Percentiles rank a stretch among this genome's conserved stretches.
Evolutionary conservation across 1,140 invertebrate species (phyloP).

Genomic region (Drosophila nebulosa): DNA sequence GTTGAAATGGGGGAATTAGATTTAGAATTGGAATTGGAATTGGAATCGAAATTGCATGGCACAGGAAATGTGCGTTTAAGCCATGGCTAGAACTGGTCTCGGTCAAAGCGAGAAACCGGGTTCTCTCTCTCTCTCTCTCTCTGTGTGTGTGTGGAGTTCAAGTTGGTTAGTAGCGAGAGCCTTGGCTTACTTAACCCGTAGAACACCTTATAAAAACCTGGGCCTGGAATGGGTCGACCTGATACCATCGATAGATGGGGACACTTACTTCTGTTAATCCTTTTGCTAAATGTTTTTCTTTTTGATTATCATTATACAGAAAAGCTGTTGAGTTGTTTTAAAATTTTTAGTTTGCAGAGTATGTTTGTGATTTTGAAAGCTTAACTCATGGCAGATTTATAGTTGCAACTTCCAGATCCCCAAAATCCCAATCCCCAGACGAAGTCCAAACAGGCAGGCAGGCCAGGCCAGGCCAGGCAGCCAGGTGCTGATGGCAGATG

Average conservation of each 20-base stretch:
- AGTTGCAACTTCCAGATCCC: neutral
- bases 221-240: too few relatives aligned
- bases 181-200: too few relatives aligned
- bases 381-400: neutral
- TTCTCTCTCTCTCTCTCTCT: too few relatives aligned
- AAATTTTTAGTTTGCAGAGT: neutral
- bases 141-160: too few relatives aligned
- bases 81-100: neutral
- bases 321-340: neutral
- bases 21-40: neutral
- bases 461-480: too few relatives aligned
- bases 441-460: neutral
- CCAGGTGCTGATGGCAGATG: neutral
- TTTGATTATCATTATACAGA: neutral
- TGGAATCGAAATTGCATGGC: neutral
- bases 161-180: too few relatives aligned
- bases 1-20: neutral
- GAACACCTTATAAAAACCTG: too few relatives aligned
- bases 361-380: constrained; percentile 1
- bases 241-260: too few relatives aligned
- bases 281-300: neutral
- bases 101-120: neutral
- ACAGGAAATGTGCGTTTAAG: neutral
- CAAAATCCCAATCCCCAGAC: neutral
- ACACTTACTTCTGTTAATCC: neutral